A percentile compares a stretch with the other conserved stretches of the same genome.
Evolutionary conservation across 2,888 invertebrate genomes (phyloP).

Genomic region (Isoperla grammatica): DNA sequence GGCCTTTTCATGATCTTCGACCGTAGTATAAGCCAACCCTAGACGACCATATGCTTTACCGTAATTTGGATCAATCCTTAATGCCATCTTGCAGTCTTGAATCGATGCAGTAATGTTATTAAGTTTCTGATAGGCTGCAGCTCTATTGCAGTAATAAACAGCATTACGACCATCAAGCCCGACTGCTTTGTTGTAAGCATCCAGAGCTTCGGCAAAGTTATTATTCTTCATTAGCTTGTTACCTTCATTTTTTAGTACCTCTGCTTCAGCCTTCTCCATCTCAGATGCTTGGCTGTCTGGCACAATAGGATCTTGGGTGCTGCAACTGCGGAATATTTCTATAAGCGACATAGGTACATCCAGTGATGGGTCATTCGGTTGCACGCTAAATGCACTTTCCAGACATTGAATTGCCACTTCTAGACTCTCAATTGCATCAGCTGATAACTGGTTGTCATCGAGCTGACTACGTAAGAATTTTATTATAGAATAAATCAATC

Average conservation of each 20-base stretch:
- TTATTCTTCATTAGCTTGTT: conserved; percentile 83
- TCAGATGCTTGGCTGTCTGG: conserved; percentile 41
- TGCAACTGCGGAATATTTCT: conserved; percentile 40
- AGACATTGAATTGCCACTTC: conserved; percentile 94
- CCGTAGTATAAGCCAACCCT: conserved; percentile 81
- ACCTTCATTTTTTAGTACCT: conserved; percentile 80
- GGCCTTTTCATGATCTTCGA: conserved; percentile 79
- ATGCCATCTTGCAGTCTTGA: conserved; percentile 83
- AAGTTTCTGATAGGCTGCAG: conserved; percentile 89
- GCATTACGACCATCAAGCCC: conserved; percentile 81
- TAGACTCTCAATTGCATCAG: conserved; percentile 63
- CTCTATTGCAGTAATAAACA: conserved; percentile 95
- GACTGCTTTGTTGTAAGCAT: conserved; percentile 82
- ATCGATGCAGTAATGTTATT: conserved; percentile 79
- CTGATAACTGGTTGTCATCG: conserved; percentile 36
- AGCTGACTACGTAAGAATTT: conserved; percentile 46
- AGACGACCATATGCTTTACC: conserved; percentile 93
- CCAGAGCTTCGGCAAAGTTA: conserved; percentile 72
- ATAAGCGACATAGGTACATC: conserved; percentile 42
- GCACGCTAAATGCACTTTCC: conserved; percentile 80
- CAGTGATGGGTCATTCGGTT: conserved; percentile 43
- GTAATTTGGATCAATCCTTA: conserved; percentile 84
- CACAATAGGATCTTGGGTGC: conserved; percentile 40
- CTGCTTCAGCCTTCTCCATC: conserved; percentile 61
- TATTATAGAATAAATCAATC: conserved; percentile 45